Evolutionary conservation across 2,888 invertebrate species (phyloP).

Genomic region (Ellobium chinense): DNA sequence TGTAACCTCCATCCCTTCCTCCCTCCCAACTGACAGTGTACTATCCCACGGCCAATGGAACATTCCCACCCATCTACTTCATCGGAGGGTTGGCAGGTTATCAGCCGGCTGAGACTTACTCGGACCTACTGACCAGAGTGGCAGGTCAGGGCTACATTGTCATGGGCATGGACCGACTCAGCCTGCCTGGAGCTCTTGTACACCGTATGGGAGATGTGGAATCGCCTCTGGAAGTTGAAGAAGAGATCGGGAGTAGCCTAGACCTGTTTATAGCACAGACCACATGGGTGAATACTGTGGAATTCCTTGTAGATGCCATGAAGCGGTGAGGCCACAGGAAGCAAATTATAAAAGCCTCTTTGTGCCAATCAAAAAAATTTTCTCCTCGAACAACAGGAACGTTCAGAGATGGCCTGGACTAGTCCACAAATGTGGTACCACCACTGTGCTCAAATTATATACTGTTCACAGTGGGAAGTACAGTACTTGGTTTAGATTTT

Average conservation of each 20-base stretch:
- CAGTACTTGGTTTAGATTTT: too few relatives aligned
- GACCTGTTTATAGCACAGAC: neutral
- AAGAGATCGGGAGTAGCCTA: neutral
- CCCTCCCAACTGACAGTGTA: neutral
- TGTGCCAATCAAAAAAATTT: too few relatives aligned
- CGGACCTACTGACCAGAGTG: neutral
- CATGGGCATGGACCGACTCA: neutral
- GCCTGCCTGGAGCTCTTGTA: neutral
- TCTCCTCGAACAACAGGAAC: too few relatives aligned
- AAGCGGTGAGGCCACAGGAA: too few relatives aligned
- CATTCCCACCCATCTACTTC: constrained; percentile 3
- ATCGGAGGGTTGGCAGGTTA: constrained; percentile 2
- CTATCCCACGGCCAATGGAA: neutral
- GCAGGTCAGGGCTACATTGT: constrained; percentile 11
- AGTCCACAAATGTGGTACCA: too few relatives aligned
- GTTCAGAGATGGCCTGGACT: too few relatives aligned
- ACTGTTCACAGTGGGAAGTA: too few relatives aligned
- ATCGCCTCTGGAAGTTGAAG: neutral
- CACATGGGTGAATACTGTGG: neutral
- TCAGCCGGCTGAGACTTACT: neutral
- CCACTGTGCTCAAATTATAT: too few relatives aligned
- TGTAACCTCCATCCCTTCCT: neutral
- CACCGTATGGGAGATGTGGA: neutral
- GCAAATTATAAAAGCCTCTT: too few relatives aligned
- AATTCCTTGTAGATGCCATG: too few relatives aligned